Percentiles rank a stretch among this genome's conserved stretches.
These are phyloP conservation scores for Casuarius casuarius DNA, from an alignment of 2,113 vertebrate species.

Conservation along the genomic window DNA sequence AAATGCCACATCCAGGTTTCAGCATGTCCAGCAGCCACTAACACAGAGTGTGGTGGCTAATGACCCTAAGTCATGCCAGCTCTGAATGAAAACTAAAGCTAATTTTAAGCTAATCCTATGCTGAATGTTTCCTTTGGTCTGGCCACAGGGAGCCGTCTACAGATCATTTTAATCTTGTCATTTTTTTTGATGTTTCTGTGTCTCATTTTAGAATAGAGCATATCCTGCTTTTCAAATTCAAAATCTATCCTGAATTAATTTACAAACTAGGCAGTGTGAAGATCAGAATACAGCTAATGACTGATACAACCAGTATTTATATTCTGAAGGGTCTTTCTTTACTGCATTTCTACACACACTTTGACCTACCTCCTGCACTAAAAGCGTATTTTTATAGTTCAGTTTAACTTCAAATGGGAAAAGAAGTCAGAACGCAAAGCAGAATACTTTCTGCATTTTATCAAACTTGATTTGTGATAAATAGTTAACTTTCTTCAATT, in stretches of 20 bases:
- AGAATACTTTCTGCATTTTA: constrained; percentile 26
- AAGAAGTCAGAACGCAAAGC: constrained; percentile 24
- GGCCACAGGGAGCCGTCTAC: not conserved
- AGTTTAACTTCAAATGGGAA: constrained; percentile 2
- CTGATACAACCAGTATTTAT: not conserved
- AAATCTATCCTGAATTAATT: constrained; percentile 28
- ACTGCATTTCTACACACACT: not conserved
- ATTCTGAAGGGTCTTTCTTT: not conserved
- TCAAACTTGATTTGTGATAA: not conserved
- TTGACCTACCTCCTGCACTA: not conserved
- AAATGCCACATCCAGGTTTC: constrained; percentile 30
- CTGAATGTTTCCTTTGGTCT: constrained; percentile 6
- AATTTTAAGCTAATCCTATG: constrained; percentile 26
- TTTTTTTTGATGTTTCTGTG: constrained; percentile 36
- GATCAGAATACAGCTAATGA: not conserved
- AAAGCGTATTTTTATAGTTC: constrained; percentile 15
- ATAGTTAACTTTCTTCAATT: constrained; percentile 4
- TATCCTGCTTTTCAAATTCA: not conserved
- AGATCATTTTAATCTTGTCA: constrained; percentile 6
- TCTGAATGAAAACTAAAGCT: constrained; percentile 22
- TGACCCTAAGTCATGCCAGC: not conserved
- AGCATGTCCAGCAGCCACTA: constrained; percentile 35
- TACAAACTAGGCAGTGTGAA: not conserved
- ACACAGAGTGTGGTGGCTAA: not conserved
- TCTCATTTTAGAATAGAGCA: constrained; percentile 9